Percentiles rank a stretch among this genome's conserved stretches.
phyloP scores from a whole-genome alignment of 2,888 invertebrate species.

The Pandemis corylana region DNA sequence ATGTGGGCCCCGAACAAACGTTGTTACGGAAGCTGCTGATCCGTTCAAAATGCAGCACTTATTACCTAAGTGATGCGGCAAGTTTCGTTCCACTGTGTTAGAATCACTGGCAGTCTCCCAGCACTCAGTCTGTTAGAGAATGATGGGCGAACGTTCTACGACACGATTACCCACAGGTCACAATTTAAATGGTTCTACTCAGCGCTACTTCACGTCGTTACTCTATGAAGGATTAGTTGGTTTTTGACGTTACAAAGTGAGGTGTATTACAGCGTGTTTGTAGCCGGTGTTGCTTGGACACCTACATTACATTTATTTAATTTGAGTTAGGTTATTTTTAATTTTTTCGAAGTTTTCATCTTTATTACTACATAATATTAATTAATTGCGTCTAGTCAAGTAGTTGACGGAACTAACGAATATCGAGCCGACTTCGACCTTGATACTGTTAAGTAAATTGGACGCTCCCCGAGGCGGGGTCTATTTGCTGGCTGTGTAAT shows the following conservation, averaged over 20 bases:
- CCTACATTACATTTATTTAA: not conserved
- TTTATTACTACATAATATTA: not conserved
- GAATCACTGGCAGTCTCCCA: not conserved
- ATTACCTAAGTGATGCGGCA: too few species aligned
- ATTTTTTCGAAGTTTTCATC: not conserved
- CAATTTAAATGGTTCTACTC: not conserved
- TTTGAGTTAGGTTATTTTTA: not conserved
- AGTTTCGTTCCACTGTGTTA: not conserved
- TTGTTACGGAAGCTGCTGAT: not conserved
- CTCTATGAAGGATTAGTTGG: too few species aligned
- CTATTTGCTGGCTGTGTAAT: not conserved
- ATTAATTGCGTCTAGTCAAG: not conserved
- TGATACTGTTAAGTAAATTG: slow-evolving; percentile 21
- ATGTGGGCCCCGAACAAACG: not conserved
- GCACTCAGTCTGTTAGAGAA: not conserved
- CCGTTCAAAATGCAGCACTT: too few species aligned
- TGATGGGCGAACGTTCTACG: not conserved
- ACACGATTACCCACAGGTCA: not conserved
- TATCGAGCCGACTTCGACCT: slow-evolving; percentile 6
- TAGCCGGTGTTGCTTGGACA: not conserved
- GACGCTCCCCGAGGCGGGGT: slow-evolving; percentile 22
- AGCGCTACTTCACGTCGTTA: not conserved
- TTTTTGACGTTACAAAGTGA: too few species aligned
- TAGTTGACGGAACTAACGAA: not conserved
- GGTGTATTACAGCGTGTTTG: too few species aligned